Base-by-base conservation (phyloP, 2,797 vertebrate genomes). In the Ptychobarbus kaznakovi region DNA sequence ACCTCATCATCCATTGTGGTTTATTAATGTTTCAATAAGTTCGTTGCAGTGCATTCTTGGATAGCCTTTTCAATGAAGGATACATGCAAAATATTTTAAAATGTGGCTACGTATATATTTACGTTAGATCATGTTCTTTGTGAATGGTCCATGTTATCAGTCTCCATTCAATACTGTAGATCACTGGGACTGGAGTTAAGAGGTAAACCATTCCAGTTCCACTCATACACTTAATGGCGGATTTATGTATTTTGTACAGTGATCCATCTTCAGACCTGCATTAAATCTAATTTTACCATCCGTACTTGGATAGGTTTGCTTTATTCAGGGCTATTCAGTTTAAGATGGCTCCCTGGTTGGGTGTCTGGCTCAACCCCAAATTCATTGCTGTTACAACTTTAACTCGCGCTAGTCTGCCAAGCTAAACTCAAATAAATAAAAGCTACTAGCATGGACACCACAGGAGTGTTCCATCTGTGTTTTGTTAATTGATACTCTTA, bases 341-440 rank as follows among this genome's bases (percentile, higher is more conserved):
- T 78, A 44, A 66, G 69, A 63, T 78, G 63, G 63, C 76, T 66
- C 10, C 38, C 72, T 79, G 38, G 49, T 73, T n/a, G 40, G 75
- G 51, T 83, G 56, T 65, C 70, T 83, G 70, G 70, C 70, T 51
- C 20, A 65, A 18, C 25, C 40, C 56, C 81, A 83, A 65, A 75
- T 83, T 18, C 11, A 83, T 49, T 46, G 81, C 81, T 13, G 75
- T 83, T 42, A 83, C 40, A 75, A 83, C 81, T 75, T 56, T 49
- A 63, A 49, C 56, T 49, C 12, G 1, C 81, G 65, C 81, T 28
- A 63, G 38, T 51, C 18, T 75, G 81, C 81, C 81, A 83, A 73
- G 20, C 58, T 63, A 49, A 73, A 82, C 51, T 42, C 53, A 61
- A 82, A 69, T 68, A 65, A 56, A 81, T 70, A 81, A 81, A 44